phyloP scores from a whole-genome alignment of 92 coral and sea anemone genomes.

The Siderastrea siderea region DNA sequence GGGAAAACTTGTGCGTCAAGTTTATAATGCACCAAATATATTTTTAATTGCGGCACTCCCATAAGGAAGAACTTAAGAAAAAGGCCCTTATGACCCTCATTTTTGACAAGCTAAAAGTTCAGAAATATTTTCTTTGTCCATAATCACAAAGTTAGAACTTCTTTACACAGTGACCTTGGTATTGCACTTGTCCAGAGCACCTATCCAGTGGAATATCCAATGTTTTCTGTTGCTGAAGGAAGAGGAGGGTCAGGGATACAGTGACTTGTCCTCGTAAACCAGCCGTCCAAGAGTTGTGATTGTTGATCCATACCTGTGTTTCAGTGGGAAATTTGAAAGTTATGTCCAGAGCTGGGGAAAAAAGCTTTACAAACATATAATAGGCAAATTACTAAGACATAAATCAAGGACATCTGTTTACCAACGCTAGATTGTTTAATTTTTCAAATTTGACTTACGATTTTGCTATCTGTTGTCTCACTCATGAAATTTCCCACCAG shows the following conservation, averaged over 20 bases:
- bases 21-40: too few species aligned
- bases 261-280: conserved; percentile 38
- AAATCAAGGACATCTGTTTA: background rate
- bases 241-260: conserved; percentile 1
- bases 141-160: background rate
- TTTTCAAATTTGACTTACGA: background rate
- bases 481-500: conserved; percentile 2
- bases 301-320: conserved; percentile 13
- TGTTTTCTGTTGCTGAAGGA: conserved; percentile 8
- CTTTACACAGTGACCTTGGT: background rate
- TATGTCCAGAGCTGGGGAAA: background rate
- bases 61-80: too few species aligned
- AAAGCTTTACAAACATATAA: too few species aligned
- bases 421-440: background rate
- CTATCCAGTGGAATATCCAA: background rate
- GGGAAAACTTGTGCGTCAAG: too few species aligned
- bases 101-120: too few species aligned
- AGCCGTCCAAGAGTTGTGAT: conserved; percentile 30
- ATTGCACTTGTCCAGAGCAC: conserved; percentile 23
- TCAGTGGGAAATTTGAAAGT: background rate
- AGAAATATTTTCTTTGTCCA: background rate
- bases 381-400: too few species aligned
- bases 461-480: background rate
- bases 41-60: too few species aligned
- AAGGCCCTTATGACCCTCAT: too few species aligned